phyloP scores from a whole-genome alignment of 2,113 vertebrate genomes.

The Muntiacus reevesi region DNA sequence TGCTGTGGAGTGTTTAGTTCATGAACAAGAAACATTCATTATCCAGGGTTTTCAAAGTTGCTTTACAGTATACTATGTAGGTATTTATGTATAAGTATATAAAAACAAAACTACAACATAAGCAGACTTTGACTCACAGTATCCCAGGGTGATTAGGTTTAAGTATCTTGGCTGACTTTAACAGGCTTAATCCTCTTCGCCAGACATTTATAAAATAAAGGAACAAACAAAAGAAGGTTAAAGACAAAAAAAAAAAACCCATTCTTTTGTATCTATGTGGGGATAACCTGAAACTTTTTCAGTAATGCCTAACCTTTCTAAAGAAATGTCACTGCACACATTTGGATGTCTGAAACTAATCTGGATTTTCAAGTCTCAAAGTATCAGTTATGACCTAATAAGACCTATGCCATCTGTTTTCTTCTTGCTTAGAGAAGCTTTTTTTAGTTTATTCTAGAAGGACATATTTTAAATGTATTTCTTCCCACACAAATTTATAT shows the following conservation, averaged over 20 bases:
- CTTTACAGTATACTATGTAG: background rate
- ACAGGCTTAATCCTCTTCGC: background rate
- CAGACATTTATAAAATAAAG: background rate
- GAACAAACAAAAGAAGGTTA: background rate
- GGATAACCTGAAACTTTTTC: background rate
- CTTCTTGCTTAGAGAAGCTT: background rate
- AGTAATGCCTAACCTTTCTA: background rate
- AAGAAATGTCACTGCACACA: background rate
- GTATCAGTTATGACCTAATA: conserved; percentile 1
- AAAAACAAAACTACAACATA: background rate
- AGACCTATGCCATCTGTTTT: background rate
- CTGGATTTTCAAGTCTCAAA: conserved; percentile 8
- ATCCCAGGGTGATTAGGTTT: background rate
- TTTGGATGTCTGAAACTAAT: background rate
- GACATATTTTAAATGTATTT: conserved; percentile 34
- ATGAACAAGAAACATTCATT: background rate
- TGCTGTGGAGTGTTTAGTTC: background rate
- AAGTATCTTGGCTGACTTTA: background rate
- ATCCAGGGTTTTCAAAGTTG: background rate
- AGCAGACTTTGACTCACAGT: background rate
- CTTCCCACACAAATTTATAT: conserved; percentile 49
- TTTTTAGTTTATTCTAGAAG: conserved; percentile 45
- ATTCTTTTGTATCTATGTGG: background rate
- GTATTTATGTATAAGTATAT: background rate
- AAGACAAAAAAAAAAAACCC: background rate